Conservation (phyloP, 2,797 vertebrate species). For the Anolis apletophallus region DNA sequence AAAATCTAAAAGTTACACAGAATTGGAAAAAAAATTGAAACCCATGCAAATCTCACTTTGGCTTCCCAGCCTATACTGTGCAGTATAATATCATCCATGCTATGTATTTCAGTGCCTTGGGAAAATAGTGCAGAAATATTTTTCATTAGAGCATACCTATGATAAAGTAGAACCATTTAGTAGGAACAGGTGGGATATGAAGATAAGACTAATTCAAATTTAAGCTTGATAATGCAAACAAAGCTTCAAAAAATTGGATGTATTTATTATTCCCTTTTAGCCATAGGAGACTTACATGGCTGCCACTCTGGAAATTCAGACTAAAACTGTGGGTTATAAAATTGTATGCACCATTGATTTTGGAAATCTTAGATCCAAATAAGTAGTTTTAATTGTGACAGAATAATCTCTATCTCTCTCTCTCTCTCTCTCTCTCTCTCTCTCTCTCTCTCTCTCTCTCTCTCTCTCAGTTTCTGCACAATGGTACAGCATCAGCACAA, state of each 20-base stretch:
- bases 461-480: neutral
- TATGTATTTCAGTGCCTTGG: neutral
- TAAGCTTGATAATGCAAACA: neutral
- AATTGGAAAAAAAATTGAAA: neutral
- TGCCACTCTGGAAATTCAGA: neutral
- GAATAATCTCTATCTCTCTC: neutral
- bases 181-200: no score
- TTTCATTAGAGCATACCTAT: neutral
- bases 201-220: neutral
- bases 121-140: neutral
- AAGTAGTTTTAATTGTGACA: neutral
- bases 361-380: neutral
- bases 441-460: no score
- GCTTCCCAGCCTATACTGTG: neutral
- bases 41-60: no score
- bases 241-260: no score
- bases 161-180: neutral
- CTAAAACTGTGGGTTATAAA: neutral
- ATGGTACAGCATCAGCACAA: neutral
- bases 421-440: no score
- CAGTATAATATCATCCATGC: neutral
- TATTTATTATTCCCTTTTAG: neutral
- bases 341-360: neutral
- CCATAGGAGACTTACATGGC: neutral
- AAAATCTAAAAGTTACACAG: neutral